Conservation (phyloP, 2,113 vertebrate species). For the Phrynosoma blainvillii region DNA sequence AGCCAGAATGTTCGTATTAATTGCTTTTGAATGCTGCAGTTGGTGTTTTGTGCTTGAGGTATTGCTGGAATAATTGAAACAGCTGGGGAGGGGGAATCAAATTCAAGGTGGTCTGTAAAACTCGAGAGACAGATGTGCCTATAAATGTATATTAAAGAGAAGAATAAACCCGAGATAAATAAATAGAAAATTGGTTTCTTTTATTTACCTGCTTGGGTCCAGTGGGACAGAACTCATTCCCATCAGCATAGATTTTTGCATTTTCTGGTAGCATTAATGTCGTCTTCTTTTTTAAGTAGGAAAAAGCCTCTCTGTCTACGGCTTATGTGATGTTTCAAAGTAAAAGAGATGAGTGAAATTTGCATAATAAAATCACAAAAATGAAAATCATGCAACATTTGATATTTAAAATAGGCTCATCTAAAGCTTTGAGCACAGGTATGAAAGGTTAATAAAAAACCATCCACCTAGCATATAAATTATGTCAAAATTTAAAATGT, state of each 20-base stretch:
- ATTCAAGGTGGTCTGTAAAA: conserved; percentile 46
- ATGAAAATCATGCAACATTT: conserved; percentile 64
- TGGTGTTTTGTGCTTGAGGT: conserved; percentile 18
- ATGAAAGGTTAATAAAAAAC: conserved; percentile 59
- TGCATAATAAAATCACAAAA: conserved; percentile 74
- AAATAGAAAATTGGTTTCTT: conserved; percentile 30
- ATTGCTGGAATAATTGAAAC: conserved; percentile 45
- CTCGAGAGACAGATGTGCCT: conserved; percentile 37
- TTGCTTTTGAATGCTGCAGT: conserved; percentile 25
- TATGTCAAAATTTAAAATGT: conserved; percentile 32
- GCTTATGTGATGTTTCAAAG: conserved; percentile 61
- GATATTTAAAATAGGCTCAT: conserved; percentile 71
- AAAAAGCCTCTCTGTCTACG: not conserved
- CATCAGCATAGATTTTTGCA: conserved; percentile 48
- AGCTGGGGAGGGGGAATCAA: not conserved
- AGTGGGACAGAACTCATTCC: conserved; percentile 51
- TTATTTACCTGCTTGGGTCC: conserved; percentile 46
- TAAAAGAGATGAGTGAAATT: conserved; percentile 66
- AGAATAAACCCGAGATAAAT: not conserved
- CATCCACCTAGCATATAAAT: conserved; percentile 57
- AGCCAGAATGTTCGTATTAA: conserved; percentile 36
- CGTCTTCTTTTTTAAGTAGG: conserved; percentile 12
- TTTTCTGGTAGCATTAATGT: conserved; percentile 47
- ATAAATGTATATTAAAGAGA: conserved; percentile 39
- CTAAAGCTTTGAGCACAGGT: conserved; percentile 58